Evolutionary conservation across 1,140 invertebrate genomes (phyloP).

Genomic region (Drosophila trapezifrons): DNA sequence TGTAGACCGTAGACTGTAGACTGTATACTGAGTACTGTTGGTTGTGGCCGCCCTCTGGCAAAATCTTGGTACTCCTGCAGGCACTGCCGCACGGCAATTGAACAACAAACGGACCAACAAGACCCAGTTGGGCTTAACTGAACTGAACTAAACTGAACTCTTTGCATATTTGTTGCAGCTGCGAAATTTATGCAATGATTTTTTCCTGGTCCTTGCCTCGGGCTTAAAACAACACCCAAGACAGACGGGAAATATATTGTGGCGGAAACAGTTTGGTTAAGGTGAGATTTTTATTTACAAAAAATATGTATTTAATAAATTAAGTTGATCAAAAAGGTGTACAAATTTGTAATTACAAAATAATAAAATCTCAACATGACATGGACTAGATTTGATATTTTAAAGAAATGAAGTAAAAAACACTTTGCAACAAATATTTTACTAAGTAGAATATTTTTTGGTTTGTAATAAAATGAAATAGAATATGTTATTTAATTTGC

Average conservation of each 20-base stretch:
- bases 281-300: background rate
- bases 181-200: constrained; percentile 76
- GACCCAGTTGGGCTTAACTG: constrained; percentile 28
- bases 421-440: too few relatives aligned
- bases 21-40: background rate
- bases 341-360: too few relatives aligned
- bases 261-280: background rate
- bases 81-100: constrained; percentile 45
- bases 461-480: too few relatives aligned
- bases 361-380: too few relatives aligned
- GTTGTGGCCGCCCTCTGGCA: constrained; percentile 5
- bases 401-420: too few relatives aligned
- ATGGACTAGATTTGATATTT: too few relatives aligned
- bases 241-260: constrained; percentile 21
- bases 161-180: constrained; percentile 76
- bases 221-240: constrained; percentile 62
- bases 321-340: too few relatives aligned
- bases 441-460: too few relatives aligned
- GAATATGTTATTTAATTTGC: too few relatives aligned
- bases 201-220: constrained; percentile 45
- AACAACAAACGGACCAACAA: constrained; percentile 49
- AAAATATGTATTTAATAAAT: background rate
- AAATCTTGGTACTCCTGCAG: constrained; percentile 19
- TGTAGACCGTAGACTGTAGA: constrained; percentile 1
- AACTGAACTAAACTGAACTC: constrained; percentile 52